Base-by-base conservation (phyloP, 92 coral and sea anemone genomes). In the Phenganax subtilis region DNA sequence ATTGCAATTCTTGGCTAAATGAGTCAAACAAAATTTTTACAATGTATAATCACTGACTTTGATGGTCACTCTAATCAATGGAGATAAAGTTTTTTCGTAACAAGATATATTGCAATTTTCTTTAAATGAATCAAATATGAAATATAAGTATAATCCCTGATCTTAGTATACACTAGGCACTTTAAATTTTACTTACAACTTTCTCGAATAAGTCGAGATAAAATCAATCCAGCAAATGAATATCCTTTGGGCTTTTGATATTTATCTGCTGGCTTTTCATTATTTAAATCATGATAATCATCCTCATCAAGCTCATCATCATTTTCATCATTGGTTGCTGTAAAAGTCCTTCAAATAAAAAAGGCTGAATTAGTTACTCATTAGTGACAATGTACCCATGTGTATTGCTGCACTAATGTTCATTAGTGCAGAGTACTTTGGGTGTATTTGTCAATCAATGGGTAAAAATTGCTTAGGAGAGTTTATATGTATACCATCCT, bases 221-320 rank as follows among this genome's bases (percentile, higher is more conserved):
- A 88, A 65, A 93, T 92, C 12, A 93, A 91, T 10, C 98, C 98
- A 30, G 90, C 91, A 86, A 93, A 93, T 27, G 94, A 85, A 64
- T 91, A 92, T 51, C 80, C 57, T 67, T 75, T 86, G 11, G 81
- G 74, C 29, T 61, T 29, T 52, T 76, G 75, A 17, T 88, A 72
- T 29, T 84, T 68, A 28, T 67, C 72, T 71, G 61, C 71, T 56
- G 85, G 87, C 61, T 31, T 74, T 74, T 87, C 73, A 71, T 67
- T 75, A 11, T 37, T 57, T 29, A 11, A 51, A 65, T 72, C 71
- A 54, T 30, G 25, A 51, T 51, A n/a, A 53, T 31, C 12, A 31
- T 80, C 72, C 44, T 75, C 20, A 54, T 75, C 71, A 10, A 20
- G 47, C 7, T 52, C 68, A 66, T 86, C 89, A 1, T 82, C 77